Conservation (phyloP, 2,888 invertebrate genomes). For the Melipona bicolor region DNA sequence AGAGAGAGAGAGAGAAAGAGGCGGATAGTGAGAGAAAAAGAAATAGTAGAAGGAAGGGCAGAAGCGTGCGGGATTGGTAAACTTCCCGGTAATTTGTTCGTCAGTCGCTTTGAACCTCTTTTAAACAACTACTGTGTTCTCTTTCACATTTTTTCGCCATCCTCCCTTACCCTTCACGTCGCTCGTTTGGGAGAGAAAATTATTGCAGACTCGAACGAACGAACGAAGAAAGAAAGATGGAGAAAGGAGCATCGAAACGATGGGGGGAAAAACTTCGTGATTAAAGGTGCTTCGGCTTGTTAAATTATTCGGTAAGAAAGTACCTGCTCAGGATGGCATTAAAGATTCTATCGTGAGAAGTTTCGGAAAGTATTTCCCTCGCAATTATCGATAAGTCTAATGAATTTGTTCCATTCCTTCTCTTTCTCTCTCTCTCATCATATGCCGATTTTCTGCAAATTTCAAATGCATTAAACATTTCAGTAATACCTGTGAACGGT, state of each 20-base stretch:
- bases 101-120: conserved; percentile 79
- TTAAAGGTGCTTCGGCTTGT: conserved; percentile 74
- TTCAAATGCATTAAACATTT: conserved; percentile 20
- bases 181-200: conserved; percentile 52
- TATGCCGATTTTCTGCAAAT: not conserved
- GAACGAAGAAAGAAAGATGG: conserved; percentile 11
- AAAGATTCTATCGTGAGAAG: conserved; percentile 45
- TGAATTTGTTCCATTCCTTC: conserved; percentile 34
- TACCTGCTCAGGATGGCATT: conserved; percentile 48
- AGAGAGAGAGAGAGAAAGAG: conserved; percentile 3
- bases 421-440: not conserved
- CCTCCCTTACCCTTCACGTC: conserved; percentile 11
- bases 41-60: conserved; percentile 43
- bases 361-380: conserved; percentile 38
- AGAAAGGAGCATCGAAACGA: conserved; percentile 33
- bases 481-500: not conserved
- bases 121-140: conserved; percentile 71
- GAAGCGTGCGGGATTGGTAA: conserved; percentile 79
- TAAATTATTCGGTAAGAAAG: conserved; percentile 69
- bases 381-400: conserved; percentile 52
- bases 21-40: conserved; percentile 54
- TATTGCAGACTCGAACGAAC: conserved; percentile 41
- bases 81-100: conserved; percentile 81
- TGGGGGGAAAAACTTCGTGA: conserved; percentile 69
- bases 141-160: conserved; percentile 44